Evolutionary conservation across 2,888 invertebrate genomes (phyloP).

Genomic region (Colletes collaris): DNA sequence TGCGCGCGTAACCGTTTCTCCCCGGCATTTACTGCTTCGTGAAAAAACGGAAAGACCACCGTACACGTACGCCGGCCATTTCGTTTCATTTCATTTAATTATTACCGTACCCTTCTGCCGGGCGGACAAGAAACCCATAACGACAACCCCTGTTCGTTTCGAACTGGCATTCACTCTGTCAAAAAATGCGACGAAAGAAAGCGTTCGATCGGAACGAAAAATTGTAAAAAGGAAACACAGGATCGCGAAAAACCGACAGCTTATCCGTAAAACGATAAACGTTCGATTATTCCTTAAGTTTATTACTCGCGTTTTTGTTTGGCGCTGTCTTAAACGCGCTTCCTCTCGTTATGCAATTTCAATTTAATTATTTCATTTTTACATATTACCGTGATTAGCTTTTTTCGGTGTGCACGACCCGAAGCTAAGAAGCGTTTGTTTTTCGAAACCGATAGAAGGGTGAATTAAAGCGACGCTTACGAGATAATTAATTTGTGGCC

Average conservation of each 20-base stretch:
- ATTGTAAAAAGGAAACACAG: too few relatives aligned
- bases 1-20: constrained; percentile 10
- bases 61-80: neutral
- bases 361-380: too few relatives aligned
- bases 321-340: too few relatives aligned
- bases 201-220: neutral
- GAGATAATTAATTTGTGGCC: constrained; percentile 72
- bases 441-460: neutral
- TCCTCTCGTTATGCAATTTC: too few relatives aligned
- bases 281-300: too few relatives aligned
- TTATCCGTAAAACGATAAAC: too few relatives aligned
- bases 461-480: constrained; percentile 74
- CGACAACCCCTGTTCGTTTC: neutral
- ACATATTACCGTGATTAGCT: constrained; percentile 25
- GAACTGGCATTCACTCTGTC: too few relatives aligned
- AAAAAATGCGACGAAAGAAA: neutral
- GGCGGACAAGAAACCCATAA: neutral
- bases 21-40: constrained; percentile 9
- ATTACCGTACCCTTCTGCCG: constrained; percentile 3
- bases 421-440: too few relatives aligned
- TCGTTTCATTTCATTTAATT: constrained; percentile 35
- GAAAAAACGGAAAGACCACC: neutral
- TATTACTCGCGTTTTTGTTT: too few relatives aligned
- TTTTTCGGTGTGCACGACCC: constrained; percentile 33
- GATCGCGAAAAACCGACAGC: too few relatives aligned